Evolutionary conservation across 1,140 invertebrate species (phyloP), one percentile per base, ranked within the genome.

Genomic region (Radopholus similis): DNA sequence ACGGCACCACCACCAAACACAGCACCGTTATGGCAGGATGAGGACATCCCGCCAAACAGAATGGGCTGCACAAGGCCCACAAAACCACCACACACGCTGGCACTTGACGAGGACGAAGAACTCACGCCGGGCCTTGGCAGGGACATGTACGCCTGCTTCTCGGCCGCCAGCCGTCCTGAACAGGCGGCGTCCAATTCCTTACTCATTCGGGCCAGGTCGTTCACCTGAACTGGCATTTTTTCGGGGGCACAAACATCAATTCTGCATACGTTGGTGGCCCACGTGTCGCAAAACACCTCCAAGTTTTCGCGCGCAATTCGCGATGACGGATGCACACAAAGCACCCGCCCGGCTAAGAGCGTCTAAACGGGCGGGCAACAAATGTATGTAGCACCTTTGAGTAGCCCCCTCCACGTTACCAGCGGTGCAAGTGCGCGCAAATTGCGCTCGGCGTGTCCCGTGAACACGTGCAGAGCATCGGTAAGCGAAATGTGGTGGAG

Each of bases 201-300:
- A 0, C 40, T 62, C 28, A 62, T 42, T 34, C 59, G 38, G 18
- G 73, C 73, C n/a, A 75, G 53, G n/a, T 75, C 73, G 30, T 75
- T 75, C 2, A 76, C 64, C 64, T 75, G 38, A 56, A 66, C 58
- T 23, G 13, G 21, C 30, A 21, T 37, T 9, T 18, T n/a, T 18
- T 44, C n/a, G 21, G 32, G 1, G 32, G 26, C 21, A 4, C 2
- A 4, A 32, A 58, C 13, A 38, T 47, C 3, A 57, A 56, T 21
- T 55, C 3, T 15, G 32, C 1, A 28, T 28, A 75, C 76, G 60
- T 75, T 70, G 4, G 65, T 57, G 9, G 77, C 78, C 92, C 95
- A 97, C 88, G 95, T 93, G 81, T 97, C 93, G 49, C 92, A 89
- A 83, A 97, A 97, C 54, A 96, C 92, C 86, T 97, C 93, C 15